Percentiles rank a stretch among this genome's conserved stretches.
phyloP scores from a whole-genome alignment of 1,140 invertebrate genomes.

The Lineus longissimus region DNA sequence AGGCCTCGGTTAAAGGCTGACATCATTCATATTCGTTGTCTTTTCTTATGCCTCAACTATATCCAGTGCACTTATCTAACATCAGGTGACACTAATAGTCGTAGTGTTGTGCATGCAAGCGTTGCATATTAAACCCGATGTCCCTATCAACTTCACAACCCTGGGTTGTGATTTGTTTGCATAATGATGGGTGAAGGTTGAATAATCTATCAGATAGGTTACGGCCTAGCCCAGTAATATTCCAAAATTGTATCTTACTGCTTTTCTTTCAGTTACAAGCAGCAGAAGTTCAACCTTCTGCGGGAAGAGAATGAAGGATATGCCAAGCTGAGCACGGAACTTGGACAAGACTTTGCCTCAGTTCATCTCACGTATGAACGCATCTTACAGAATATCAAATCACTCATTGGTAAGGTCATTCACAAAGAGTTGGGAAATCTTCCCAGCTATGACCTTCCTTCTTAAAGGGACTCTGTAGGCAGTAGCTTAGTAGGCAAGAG shows the following conservation, averaged over 20 bases:
- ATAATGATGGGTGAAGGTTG: too few species aligned
- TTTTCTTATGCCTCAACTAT: background rate
- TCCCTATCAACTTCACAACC: too few species aligned
- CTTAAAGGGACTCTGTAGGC: too few species aligned
- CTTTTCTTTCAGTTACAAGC: constrained; percentile 84
- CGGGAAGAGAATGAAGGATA: constrained; percentile 99
- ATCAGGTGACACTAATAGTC: too few species aligned
- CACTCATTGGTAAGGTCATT: constrained; percentile 60
- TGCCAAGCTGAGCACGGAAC: constrained; percentile 93
- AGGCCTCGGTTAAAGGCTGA: background rate
- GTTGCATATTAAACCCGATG: too few species aligned
- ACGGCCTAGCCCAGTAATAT: background rate
- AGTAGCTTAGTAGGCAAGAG: too few species aligned
- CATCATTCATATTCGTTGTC: too few species aligned
- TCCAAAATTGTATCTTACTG: background rate
- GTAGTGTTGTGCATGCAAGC: too few species aligned
- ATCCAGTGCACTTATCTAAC: background rate
- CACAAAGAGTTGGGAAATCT: too few species aligned
- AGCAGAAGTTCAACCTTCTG: constrained; percentile 97
- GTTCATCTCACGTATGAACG: constrained; percentile 34
- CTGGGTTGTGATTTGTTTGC: too few species aligned
- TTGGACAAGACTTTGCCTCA: constrained; percentile 67
- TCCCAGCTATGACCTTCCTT: too few species aligned
- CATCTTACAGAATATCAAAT: constrained; percentile 55
- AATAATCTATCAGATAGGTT: too few species aligned